phyloP scores from a whole-genome alignment of 2,888 invertebrate species.

The Cotesia congregata region DNA sequence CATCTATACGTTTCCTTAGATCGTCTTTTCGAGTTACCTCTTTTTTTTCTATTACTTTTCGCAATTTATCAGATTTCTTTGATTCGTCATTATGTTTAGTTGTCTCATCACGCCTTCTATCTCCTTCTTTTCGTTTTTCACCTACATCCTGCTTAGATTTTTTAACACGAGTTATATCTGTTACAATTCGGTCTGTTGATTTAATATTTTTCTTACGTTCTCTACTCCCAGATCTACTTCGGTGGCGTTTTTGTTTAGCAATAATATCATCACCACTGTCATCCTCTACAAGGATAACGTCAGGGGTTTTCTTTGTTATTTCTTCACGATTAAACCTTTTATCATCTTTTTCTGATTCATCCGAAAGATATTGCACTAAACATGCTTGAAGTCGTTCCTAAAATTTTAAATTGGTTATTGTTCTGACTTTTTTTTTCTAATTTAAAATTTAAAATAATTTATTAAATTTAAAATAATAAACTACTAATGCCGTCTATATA shows the following conservation, averaged over 20 bases:
- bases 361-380: conserved; percentile 82
- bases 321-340: conserved; percentile 63
- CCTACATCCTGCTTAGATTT: conserved; percentile 56
- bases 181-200: conserved; percentile 63
- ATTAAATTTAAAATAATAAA: too few species aligned
- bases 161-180: conserved; percentile 63
- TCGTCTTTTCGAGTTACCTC: conserved; percentile 70
- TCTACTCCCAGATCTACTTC: conserved; percentile 63
- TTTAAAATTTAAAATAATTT: too few species aligned
- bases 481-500: too few species aligned
- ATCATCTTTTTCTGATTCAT: conserved; percentile 76
- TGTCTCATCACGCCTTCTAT: conserved; percentile 63
- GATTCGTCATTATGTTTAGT: conserved; percentile 56
- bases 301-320: conserved; percentile 67
- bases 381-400: conserved; percentile 80
- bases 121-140: conserved; percentile 60
- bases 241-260: conserved; percentile 69
- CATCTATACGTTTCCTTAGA: conserved; percentile 60
- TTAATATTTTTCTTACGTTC: conserved; percentile 62
- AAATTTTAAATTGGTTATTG: conserved; percentile 20
- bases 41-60: conserved; percentile 52
- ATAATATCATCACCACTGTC: conserved; percentile 74
- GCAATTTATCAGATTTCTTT: conserved; percentile 70
- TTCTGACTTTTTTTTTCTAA: not conserved
- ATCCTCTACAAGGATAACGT: conserved; percentile 78